Percentiles rank a stretch among this genome's conserved stretches.
Evolutionary conservation across 2,113 vertebrate genomes (phyloP).

Genomic region (Chaetodon auriga): DNA sequence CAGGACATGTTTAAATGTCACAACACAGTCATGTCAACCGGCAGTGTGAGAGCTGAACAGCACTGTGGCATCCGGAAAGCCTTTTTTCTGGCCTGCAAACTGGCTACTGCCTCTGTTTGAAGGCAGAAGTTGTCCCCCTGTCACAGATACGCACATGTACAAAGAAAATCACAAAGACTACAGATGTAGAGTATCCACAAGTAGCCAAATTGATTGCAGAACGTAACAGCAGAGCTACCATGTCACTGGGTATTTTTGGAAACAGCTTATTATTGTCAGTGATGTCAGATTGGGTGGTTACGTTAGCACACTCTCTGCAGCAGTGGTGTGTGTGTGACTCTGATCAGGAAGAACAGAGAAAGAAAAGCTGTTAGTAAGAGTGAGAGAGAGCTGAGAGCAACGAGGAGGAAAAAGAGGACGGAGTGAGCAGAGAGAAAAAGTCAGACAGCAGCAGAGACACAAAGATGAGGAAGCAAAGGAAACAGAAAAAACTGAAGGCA

Average conservation of each 20-base stretch:
- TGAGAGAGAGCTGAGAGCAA: constrained; percentile 16
- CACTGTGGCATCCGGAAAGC: not conserved
- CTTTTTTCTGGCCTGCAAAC: constrained; percentile 16
- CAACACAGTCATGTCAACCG: constrained; percentile 42
- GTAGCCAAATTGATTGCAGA: constrained; percentile 32
- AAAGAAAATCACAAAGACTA: constrained; percentile 1
- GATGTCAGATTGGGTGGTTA: constrained; percentile 65
- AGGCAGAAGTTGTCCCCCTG: constrained; percentile 17
- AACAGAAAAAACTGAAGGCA: constrained; percentile 11
- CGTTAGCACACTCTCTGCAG: constrained; percentile 35
- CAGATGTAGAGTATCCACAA: not conserved
- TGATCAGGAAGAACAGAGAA: constrained; percentile 51
- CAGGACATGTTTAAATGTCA: constrained; percentile 60
- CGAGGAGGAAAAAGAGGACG: not conserved
- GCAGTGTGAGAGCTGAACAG: not conserved
- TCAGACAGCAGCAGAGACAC: constrained; percentile 40
- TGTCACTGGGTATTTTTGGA: constrained; percentile 61
- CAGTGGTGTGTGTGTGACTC: constrained; percentile 26
- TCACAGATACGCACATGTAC: not conserved
- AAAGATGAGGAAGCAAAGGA: constrained; percentile 22
- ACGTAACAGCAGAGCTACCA: constrained; percentile 16
- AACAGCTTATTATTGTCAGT: constrained; percentile 58
- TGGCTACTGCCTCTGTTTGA: not conserved
- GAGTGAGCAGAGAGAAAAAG: constrained; percentile 30
- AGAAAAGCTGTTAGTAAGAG: constrained; percentile 36